Evolutionary conservation across 2,888 invertebrate species (phyloP).

Genomic region (Tetragonula carbonaria): DNA sequence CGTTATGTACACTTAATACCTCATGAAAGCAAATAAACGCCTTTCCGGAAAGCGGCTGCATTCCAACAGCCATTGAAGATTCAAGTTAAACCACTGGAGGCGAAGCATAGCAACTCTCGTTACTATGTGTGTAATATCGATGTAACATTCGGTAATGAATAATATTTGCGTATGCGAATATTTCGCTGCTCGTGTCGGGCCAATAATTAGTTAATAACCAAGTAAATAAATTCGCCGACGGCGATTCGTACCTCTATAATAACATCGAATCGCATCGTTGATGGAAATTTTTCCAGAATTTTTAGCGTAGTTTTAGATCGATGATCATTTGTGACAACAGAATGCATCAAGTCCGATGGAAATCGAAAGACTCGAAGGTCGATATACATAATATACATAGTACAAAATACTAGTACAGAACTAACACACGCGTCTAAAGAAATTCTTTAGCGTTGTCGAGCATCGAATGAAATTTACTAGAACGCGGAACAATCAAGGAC

Average conservation of each 20-base stretch:
- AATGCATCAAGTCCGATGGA: too few relatives aligned
- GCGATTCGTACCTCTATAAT: not conserved
- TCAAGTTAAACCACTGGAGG: not conserved
- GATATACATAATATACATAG: too few relatives aligned
- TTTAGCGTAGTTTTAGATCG: not conserved
- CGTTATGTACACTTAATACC: not conserved
- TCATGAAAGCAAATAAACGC: not conserved
- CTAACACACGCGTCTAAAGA: not conserved
- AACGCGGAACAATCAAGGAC: too few relatives aligned
- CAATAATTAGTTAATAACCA: not conserved
- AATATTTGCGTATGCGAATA: not conserved
- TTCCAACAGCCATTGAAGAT: not conserved
- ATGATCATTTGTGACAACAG: too few relatives aligned
- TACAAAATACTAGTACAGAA: not conserved
- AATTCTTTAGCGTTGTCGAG: not conserved
- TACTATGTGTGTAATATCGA: not conserved
- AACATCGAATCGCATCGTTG: too few relatives aligned
- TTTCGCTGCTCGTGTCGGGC: not conserved
- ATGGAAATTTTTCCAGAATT: not conserved
- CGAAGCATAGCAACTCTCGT: not conserved
- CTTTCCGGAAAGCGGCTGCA: slow-evolving; percentile 2
- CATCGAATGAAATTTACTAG: too few relatives aligned
- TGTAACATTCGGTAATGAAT: slow-evolving; percentile 4
- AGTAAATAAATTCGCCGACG: not conserved
- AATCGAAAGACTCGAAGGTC: too few relatives aligned